Conservation (phyloP, 2,113 vertebrate genomes). For the Aix galericulata region DNA sequence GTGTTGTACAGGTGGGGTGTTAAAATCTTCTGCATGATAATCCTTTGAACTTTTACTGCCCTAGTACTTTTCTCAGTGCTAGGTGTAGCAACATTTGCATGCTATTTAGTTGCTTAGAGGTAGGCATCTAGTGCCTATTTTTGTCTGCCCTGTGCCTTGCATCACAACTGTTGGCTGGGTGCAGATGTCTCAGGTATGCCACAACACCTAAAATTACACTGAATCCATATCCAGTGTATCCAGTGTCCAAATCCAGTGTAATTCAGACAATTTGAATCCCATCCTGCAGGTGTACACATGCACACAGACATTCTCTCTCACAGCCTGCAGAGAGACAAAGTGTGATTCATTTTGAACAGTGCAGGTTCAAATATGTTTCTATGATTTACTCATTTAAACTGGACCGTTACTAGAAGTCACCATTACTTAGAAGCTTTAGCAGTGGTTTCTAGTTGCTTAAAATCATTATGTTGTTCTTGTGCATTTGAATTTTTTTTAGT, state of each 20-base stretch:
- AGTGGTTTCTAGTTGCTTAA: neutral
- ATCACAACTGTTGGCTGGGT: neutral
- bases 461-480: neutral
- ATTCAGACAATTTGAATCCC: neutral
- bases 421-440: neutral
- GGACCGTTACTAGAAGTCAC: neutral
- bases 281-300: fast-evolving
- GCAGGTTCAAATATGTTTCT: neutral
- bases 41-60: neutral
- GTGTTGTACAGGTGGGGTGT: neutral
- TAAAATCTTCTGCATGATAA: neutral
- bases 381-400: neutral
- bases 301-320: fast-evolving
- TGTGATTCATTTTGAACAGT: neutral
- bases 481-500: neutral
- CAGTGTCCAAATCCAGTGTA: no score
- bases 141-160: neutral
- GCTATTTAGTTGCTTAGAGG: neutral
- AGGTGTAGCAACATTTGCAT: neutral
- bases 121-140: neutral
- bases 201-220: neutral
- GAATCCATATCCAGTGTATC: no score
- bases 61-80: neutral
- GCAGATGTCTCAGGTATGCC: neutral
- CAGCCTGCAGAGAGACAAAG: fast-evolving